Percentiles rank a stretch among this genome's conserved stretches.
Evolutionary conservation across 2,113 vertebrate genomes (phyloP).

Genomic region (Excalfactoria chinensis): DNA sequence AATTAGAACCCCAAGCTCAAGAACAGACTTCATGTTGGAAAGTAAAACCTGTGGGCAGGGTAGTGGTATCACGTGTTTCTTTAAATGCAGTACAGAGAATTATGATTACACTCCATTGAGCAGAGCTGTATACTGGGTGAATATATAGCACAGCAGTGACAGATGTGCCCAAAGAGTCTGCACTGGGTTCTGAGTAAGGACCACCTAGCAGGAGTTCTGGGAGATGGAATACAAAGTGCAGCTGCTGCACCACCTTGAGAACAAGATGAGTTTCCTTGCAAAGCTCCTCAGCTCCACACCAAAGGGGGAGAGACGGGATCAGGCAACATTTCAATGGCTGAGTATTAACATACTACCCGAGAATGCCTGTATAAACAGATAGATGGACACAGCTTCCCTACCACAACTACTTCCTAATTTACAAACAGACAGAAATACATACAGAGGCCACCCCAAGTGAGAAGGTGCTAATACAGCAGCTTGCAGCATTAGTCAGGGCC

Average conservation of each 20-base stretch:
- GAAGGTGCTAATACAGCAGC: background rate
- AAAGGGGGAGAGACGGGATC: background rate
- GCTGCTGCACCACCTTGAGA: constrained; percentile 44
- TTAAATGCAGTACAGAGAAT: background rate
- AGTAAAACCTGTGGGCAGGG: background rate
- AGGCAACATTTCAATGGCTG: background rate
- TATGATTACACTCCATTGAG: constrained; percentile 3
- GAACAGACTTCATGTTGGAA: background rate
- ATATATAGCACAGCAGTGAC: constrained; percentile 20
- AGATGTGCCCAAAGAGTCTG: constrained; percentile 24
- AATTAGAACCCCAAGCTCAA: background rate
- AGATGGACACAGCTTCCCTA: background rate
- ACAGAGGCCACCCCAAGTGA: background rate
- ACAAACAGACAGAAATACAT: background rate
- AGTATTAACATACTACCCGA: background rate
- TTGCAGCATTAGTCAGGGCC: background rate
- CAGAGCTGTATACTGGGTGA: background rate
- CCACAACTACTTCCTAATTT: background rate
- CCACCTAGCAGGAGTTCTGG: background rate
- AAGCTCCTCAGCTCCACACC: background rate
- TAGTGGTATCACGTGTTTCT: constrained; percentile 12
- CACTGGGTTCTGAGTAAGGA: background rate
- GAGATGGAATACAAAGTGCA: background rate
- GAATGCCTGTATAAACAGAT: constrained; percentile 26
- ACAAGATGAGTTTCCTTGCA: background rate